These are phyloP conservation scores for Polia nebulosa DNA, from an alignment of 2,888 invertebrate genomes.

Conservation along the genomic window DNA sequence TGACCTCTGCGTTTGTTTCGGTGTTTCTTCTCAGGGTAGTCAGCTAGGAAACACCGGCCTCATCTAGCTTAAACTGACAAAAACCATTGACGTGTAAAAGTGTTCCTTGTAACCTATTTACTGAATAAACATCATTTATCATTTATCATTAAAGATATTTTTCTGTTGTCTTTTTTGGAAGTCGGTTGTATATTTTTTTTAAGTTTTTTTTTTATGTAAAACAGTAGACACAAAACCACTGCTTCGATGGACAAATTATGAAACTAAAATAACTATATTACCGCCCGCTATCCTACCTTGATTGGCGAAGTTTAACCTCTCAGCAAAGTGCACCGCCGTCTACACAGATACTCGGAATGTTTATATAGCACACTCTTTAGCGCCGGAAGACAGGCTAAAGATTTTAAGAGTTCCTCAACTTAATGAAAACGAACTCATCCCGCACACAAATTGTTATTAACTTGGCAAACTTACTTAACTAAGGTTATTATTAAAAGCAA, in stretches of 20 bases:
- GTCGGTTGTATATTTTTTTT: no score
- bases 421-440: conserved; percentile 54
- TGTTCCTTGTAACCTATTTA: no score
- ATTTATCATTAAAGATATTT: no score
- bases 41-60: no score
- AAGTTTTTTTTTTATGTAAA: not conserved
- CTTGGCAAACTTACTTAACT: conserved; percentile 55
- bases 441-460: conserved; percentile 60
- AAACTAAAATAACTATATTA: not conserved
- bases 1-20: no score
- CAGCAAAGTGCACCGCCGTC: not conserved
- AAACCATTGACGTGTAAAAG: no score
- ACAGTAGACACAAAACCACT: not conserved
- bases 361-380: not conserved
- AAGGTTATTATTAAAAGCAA: conserved; percentile 58
- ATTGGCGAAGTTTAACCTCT: not conserved
- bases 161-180: no score
- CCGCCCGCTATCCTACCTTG: not conserved
- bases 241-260: not conserved
- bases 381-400: conserved; percentile 36
- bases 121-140: no score
- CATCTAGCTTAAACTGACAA: no score
- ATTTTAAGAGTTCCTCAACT: conserved; percentile 44
- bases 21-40: no score
- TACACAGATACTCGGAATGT: not conserved